Percentiles rank a stretch among this genome's conserved stretches.
Conservation (phyloP, 2,113 vertebrate species). For the Urocitellus parryii region DNA sequence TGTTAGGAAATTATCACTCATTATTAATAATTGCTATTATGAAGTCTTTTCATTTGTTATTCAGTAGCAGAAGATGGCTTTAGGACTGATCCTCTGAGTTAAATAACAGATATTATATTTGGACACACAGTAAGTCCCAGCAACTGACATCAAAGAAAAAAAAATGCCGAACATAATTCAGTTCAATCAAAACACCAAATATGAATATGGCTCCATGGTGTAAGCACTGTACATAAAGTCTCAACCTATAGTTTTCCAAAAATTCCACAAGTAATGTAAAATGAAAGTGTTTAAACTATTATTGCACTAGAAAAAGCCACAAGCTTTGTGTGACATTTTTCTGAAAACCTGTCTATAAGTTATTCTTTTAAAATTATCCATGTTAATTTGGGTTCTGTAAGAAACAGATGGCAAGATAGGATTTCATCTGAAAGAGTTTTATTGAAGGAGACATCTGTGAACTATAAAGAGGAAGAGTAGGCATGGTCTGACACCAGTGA, state of each 20-base stretch:
- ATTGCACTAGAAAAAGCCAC: not conserved
- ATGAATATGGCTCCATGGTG: not conserved
- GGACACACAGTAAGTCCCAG: not conserved
- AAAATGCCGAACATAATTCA: not conserved
- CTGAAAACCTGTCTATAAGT: not conserved
- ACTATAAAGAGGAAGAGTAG: not conserved
- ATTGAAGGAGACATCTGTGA: not conserved
- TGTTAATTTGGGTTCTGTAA: conserved; percentile 33
- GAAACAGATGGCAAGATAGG: conserved; percentile 14
- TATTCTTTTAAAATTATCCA: conserved; percentile 34
- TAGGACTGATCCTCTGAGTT: conserved; percentile 8
- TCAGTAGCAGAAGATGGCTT: conserved; percentile 27
- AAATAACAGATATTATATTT: conserved; percentile 30
- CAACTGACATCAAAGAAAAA: conserved; percentile 25
- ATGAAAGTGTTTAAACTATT: conserved; percentile 26
- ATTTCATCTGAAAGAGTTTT: not conserved
- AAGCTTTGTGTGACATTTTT: conserved; percentile 14
- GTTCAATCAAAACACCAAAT: not conserved
- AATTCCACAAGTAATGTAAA: not conserved
- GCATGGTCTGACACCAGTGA: not conserved
- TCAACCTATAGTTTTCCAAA: not conserved
- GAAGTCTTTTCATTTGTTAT: not conserved
- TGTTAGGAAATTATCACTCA: not conserved
- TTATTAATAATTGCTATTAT: not conserved
- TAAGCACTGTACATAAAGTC: not conserved